Evolutionary conservation across 2,797 vertebrate genomes (phyloP), one percentile per base, ranked within the genome.

Genomic region (Hozukius guyotensis): DNA sequence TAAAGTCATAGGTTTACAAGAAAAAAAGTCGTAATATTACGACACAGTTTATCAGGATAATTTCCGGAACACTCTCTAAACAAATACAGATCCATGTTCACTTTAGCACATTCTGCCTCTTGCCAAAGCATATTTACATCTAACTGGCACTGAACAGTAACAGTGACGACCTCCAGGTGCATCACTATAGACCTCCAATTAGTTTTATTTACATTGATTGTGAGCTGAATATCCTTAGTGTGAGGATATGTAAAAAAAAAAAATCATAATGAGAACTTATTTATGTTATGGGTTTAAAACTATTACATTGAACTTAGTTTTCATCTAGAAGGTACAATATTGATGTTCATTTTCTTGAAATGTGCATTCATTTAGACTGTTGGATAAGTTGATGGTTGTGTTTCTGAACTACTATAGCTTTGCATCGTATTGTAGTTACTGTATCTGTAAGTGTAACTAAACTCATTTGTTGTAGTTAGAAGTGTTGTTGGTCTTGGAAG

Each of bases 1-100:
- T 38, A 0, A 38, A 38, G 36, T 38, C 36, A 13, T 38, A 38
- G 0, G 36, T 38, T 38, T 0, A 36, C 36, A 0, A 38, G 36
- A 0, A 38, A 38, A 38, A 38, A 38, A 38, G 36, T 38, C 2
- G 1, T 0, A 38, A 38, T 38, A 38, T 38, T 38, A 38, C 12
- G 12, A 38, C 36, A 36, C 36, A 57, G 32, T 63, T 20, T 61
- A 49, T 62, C 36, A 25, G 36, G 66, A 68, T 42, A 0, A 25
- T 29, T 55, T 80, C 20, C 65, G 34, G 22, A 55, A 38, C 60
- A 3, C 38, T 49, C 2, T 8, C 77, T 34, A 20, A 75, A 55
- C 36, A 74, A 76, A 78, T 66, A 38, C 13, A 38, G 36, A 38
- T 38, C 36, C 36, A 38, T 14, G 13, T 14, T 38, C 36, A 38